Percentiles rank a stretch among this genome's conserved stretches.
Conservation (phyloP, 2,113 vertebrate species). For the Arothron firmamentum region DNA sequence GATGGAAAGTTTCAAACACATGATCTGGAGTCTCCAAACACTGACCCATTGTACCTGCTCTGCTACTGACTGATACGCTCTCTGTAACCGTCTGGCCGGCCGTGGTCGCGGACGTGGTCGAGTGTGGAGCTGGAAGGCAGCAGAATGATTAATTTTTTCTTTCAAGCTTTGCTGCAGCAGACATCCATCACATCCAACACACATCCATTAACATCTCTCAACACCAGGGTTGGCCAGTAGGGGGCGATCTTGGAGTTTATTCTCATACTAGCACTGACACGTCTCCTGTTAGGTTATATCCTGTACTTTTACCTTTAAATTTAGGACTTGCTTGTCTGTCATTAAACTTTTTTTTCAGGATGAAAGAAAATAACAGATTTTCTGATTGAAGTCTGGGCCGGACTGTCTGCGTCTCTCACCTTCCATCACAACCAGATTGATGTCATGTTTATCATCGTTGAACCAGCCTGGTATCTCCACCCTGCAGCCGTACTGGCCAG, state of each 20-base stretch:
- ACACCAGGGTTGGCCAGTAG: no score
- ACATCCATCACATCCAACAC: background rate
- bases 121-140: constrained; percentile 18
- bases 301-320: no score
- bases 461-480: background rate
- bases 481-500: constrained; percentile 36
- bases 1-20: no score
- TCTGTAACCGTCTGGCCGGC: background rate
- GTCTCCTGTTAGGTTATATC: no score
- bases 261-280: no score
- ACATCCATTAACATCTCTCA: background rate
- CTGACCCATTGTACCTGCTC: constrained; percentile 16
- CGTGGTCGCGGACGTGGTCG: background rate
- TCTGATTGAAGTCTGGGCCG: no score
- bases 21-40: background rate
- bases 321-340: no score
- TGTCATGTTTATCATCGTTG: constrained; percentile 3
- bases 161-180: background rate
- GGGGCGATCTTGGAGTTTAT: no score
- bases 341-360: background rate
- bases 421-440: rapidly evolving
- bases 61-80: rapidly evolving
- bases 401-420: constrained; percentile 44
- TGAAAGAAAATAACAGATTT: background rate
- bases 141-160: background rate